phyloP scores from a whole-genome alignment of 2,113 vertebrate species.

The Eidolon helvum region DNA sequence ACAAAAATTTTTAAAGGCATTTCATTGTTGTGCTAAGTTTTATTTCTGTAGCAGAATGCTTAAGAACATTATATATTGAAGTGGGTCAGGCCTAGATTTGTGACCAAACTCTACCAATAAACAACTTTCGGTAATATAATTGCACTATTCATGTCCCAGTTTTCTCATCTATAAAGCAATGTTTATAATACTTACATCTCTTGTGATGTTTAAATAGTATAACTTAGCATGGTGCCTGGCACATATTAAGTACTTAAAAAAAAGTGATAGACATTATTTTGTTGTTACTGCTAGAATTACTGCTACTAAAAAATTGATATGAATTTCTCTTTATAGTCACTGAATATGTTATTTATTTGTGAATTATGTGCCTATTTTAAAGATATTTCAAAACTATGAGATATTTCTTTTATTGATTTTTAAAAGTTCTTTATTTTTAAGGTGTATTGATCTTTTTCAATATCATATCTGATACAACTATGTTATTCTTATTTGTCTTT shows the following conservation, averaged over 20 bases:
- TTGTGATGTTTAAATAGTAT: neutral
- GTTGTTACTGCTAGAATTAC: neutral
- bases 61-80: neutral
- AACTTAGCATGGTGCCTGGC: neutral
- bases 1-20: neutral
- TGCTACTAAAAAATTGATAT: neutral
- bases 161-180: neutral
- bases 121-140: neutral
- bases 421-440: neutral
- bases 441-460: neutral
- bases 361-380: neutral
- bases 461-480: neutral
- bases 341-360: neutral
- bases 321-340: neutral
- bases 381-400: neutral
- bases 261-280: neutral
- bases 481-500: neutral
- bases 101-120: neutral
- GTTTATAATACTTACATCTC: neutral
- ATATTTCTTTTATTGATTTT: neutral
- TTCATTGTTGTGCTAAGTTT: neutral
- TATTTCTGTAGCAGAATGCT: neutral
- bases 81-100: neutral
- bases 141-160: neutral
- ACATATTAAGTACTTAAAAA: neutral